Percentiles rank a stretch among this genome's conserved stretches.
phyloP scores from a whole-genome alignment of 2,113 vertebrate genomes.

The Tyto alba region DNA sequence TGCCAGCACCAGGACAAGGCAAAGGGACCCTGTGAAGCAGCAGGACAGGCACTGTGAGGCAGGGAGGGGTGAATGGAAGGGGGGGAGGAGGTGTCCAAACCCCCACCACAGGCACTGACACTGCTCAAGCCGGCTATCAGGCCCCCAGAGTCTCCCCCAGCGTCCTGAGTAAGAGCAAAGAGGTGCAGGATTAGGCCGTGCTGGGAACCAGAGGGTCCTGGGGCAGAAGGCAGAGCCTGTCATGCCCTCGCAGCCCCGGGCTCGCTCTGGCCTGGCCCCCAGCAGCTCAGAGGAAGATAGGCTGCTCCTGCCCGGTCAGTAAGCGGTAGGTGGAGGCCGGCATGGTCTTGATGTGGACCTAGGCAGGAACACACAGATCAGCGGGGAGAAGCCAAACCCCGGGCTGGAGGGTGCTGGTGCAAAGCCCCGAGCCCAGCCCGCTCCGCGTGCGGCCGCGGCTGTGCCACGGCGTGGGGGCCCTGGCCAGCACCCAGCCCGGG shows the following conservation, averaged over 20 bases:
- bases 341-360: conserved; percentile 98
- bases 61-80: background rate
- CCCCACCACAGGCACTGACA: fast-evolving
- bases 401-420: background rate
- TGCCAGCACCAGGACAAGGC: background rate
- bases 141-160: background rate
- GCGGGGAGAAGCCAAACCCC: fast-evolving
- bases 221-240: background rate
- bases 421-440: background rate
- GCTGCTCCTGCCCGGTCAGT: conserved; percentile 93
- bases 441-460: fast-evolving
- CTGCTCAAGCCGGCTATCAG: background rate
- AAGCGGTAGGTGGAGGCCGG: conserved; percentile 91
- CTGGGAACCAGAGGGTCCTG: background rate
- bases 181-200: background rate
- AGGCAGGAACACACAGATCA: background rate
- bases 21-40: background rate
- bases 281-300: conserved; percentile 81
- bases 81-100: background rate
- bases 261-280: background rate
- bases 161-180: background rate
- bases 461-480: background rate
- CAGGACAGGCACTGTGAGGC: background rate
- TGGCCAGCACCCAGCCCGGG: background rate
- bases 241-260: fast-evolving